Base-by-base conservation (phyloP, 2,888 invertebrate species). In the Meloe dianella region DNA sequence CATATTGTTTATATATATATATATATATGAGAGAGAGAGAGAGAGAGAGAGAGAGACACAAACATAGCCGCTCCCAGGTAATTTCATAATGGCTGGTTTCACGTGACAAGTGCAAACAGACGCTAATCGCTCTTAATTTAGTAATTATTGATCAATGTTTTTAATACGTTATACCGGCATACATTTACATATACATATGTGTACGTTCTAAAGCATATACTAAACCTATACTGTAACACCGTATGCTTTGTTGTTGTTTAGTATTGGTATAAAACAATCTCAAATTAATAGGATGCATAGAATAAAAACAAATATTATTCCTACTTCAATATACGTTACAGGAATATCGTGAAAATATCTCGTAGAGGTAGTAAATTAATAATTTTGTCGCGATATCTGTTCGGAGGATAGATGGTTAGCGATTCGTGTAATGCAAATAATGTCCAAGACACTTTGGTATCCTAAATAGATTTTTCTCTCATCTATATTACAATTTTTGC, bases 91-190 rank as follows among this genome's bases (percentile, higher is more conserved):
- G 80, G 82, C 73, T 77, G 79, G 81, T 81, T 81, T 81, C 81
- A 81, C 80, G 80, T 81, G 81, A 81, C 82, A 81, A 81, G 81
- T 81, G 80, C 81, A 82, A 82, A 82, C 82, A 81, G 76, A 78
- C 80, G 76, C 78, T 82, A 81, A 82, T 82, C 81, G 81, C 77
- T 74, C 76, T 78, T 82, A 81, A 82, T 81, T 81, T 79, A 80
- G 76, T 81, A 80, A 80, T 80, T 81, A 81, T 81, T 77, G 81
- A 82, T 80, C 75, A 80, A 74, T 69, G 73, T 79, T 79, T 80
- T 79, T 79, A 76, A 78, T 78, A 74, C 73, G 68, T 64, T 74
- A 70, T 75, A 71, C 73, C 72, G 77, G 75, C 73, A 74, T 61
- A 72, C 69, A 64, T 59, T 60, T 60, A 54, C 54, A 22, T 17